These are phyloP conservation scores for Todus mexicanus DNA, from an alignment of 2,797 vertebrate species.

Conservation along the genomic window DNA sequence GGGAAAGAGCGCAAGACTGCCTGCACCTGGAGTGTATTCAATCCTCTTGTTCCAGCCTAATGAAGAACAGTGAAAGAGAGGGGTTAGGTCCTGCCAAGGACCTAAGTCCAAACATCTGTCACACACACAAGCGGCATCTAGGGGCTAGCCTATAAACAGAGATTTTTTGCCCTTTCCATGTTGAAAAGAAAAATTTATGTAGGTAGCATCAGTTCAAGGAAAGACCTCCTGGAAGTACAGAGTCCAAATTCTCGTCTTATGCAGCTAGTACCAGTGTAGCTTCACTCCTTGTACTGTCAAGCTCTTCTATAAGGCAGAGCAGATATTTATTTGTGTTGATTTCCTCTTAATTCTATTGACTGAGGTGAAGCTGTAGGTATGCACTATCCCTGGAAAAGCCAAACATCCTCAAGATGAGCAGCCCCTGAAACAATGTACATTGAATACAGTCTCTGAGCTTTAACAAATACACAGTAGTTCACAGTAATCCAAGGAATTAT, in stretches of 20 bases:
- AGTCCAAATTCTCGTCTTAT: background rate
- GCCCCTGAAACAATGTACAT: background rate
- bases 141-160: background rate
- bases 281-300: background rate
- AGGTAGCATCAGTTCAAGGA: background rate
- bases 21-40: constrained; percentile 91
- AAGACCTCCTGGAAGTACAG: background rate
- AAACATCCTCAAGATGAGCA: background rate
- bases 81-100: background rate
- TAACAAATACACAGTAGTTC: background rate
- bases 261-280: background rate
- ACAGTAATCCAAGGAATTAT: background rate
- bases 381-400: background rate
- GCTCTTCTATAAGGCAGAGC: background rate
- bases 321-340: background rate
- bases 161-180: background rate
- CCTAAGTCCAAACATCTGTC: background rate
- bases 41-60: constrained; percentile 96
- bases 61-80: background rate
- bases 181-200: background rate
- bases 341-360: background rate
- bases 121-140: background rate
- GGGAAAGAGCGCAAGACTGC: constrained; percentile 92
- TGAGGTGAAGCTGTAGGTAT: background rate
- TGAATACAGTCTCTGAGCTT: background rate